These are phyloP conservation scores for Phalanger gymnotis DNA, from an alignment of 2,797 vertebrate genomes.

Conservation along the genomic window DNA sequence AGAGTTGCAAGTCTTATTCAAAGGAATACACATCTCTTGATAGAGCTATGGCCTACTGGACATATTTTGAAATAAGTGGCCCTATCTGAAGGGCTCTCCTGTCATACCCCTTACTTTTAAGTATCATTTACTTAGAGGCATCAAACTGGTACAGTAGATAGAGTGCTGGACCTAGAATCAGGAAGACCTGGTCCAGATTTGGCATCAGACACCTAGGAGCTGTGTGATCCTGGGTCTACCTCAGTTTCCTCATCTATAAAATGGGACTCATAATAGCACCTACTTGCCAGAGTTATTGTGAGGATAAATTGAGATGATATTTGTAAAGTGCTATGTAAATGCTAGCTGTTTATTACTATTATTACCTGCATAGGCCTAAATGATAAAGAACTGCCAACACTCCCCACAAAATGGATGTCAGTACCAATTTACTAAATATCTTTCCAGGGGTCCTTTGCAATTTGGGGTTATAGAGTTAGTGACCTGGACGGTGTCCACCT, in stretches of 20 bases:
- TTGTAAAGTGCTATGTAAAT: not conserved
- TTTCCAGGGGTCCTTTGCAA: not conserved
- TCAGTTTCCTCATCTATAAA: not conserved
- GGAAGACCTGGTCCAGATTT: not conserved
- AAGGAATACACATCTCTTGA: not conserved
- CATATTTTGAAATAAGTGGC: not conserved
- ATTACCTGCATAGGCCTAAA: not conserved
- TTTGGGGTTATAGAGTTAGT: not conserved
- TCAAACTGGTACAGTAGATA: not conserved
- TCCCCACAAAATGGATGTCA: not conserved
- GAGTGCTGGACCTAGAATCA: not conserved
- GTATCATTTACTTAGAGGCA: not conserved
- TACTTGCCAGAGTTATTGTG: not conserved
- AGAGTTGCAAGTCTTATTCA: not conserved
- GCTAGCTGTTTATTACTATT: not conserved
- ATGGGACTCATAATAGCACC: not conserved
- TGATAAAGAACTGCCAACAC: not conserved
- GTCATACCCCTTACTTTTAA: not conserved
- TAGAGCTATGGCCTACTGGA: not conserved
- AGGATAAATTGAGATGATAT: not conserved
- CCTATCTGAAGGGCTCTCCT: not conserved
- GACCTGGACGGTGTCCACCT: not conserved
- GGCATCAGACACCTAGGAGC: not conserved
- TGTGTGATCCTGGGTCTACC: not conserved
- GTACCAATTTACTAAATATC: not conserved